Evolutionary conservation across 2,888 invertebrate species (phyloP), one percentile per base, ranked within the genome.

Genomic region (Ganaspis brasiliensis): DNA sequence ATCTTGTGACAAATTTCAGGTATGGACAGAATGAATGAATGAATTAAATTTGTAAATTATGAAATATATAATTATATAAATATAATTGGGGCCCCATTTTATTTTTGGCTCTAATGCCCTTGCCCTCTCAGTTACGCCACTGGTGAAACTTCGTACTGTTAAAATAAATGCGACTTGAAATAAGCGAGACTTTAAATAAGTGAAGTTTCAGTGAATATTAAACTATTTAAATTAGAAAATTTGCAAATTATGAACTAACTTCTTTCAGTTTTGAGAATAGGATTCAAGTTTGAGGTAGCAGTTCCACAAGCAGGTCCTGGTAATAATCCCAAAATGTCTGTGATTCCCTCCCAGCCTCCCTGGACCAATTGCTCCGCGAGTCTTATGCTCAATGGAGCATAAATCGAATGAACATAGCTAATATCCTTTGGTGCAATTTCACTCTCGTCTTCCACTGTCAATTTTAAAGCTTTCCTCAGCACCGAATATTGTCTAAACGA

Each of bases 331-430:
- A 98, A 92, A 59, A 97, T 95, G 86, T 98, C 98, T 87, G 96
- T 96, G 21, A 98, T 94, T 74, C 95, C 95, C 81, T 95, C 94
- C 95, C 96, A 96, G 2, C 96, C 96, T 10, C 94, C 94, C 81
- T 95, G 95, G 0, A 96, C 93, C 45, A 96, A 93, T 87, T 96
- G 96, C 88, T 97, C 97, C 16, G 96, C 95, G 72, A 99, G 94
- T 37, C 99, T 94, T 2, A 98, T 96, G 72, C 97, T 97, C 52
- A 99, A 92, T 0, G 99, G 99, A 0, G 98, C 98, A 91, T 98
- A 99, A 88, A 96, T 97, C 88, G 97, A 97, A 89, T 97, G 97
- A 45, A 98, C 96, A 88, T 98, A 98, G 82, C 97, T 96, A 73
- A 98, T 97, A 88, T 99, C 98, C 79, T 94, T 96, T 0, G 96